Evolutionary conservation across 2,113 vertebrate species (phyloP), one percentile per base, ranked within the genome.

Genomic region (Pedionomus torquatus): DNA sequence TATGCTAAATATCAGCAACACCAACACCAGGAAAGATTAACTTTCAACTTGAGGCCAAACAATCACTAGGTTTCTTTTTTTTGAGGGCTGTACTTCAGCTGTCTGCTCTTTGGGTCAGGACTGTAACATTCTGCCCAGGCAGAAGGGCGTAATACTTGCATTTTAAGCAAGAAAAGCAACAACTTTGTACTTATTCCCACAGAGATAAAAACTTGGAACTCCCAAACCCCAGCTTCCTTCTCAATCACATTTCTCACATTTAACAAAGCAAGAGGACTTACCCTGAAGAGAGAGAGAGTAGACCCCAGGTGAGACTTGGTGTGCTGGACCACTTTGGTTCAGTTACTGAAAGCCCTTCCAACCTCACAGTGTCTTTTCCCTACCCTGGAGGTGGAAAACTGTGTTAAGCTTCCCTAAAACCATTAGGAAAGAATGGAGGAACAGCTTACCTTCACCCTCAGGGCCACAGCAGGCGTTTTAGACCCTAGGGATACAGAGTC

Each of bases 61-160:
- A 6, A 43, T 19, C 24, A 33, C 7, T 7, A 4, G 10, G 8
- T 18, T 41, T 10, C n/a, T 44, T 54, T 19, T 37, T 28, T 30
- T 18, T 48, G 70, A 8, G 10, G 12, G 17, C 37, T 61, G 12
- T 3, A 25, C 30, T 48, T 58, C 2, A 76, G 39, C 57, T n/a
- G 15, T 7, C 18, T 23, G 74, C 33, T 54, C 64, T 75, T 13
- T 44, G 33, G 30, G 41, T 41, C 43, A 49, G 61, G 11, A 19
- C 51, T 10, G 30, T 0, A 0, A 43, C 41, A 23, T 35, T 37
- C 39, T 18, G 8, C 26, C 39, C 65, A 11, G 1, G 5, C 15
- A 35, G 24, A 31, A 68, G 16, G 44, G 58, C 54, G 64, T 26
- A 44, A 30, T 9, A 10, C 5, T 24, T 20, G 14, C 17, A 43